Evolutionary conservation across 2,797 vertebrate species (phyloP), one percentile per base, ranked within the genome.

Genomic region (Eurystomus glaucurus): DNA sequence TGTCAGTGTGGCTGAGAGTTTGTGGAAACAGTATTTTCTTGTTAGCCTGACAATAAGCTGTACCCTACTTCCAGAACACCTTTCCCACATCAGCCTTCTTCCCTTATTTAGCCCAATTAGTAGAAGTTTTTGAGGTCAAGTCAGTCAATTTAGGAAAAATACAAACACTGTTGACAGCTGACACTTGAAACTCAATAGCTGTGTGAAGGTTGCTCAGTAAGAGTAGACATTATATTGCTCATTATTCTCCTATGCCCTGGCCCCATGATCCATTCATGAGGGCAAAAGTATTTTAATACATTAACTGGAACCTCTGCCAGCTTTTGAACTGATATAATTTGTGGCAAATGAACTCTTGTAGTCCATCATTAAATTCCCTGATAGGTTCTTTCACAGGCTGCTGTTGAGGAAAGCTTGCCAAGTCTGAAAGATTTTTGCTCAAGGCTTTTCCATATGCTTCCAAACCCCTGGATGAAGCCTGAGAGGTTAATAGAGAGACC

Each of bases 311-410:
- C 37, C 77, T 85, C 68, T 90, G 85, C 64, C 82, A 91, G 41
- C 25, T 80, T 95, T 96, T 83, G 50, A 50, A 93, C 78, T 89
- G 85, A 74, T 95, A 61, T 52, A 91, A 93, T 96, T 91, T 95
- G 89, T 94, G 87, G 65, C 50, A 2, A 4, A 75, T 95, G 93
- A 93, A 88, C 86, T 80, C 89, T 88, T 90, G 72, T 74, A 95
- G 89, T 75, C 82, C 45, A 64, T 95, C 68, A 61, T 80, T 93
- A 90, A 88, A 91, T 93, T 90, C 60, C 26, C 3, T 88, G 71
- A 92, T 82, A 91, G 45, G 61, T 89, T 85, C 60, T 92, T 96
- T 85, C 76, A 71, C 64, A 85, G 37, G 41, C 81, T 95, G 48
- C 46, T 64, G 51, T 90, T 83, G 71, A 74, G 72, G 28, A 82